Percentiles rank a stretch among this genome's conserved stretches.
phyloP scores from a whole-genome alignment of 1,140 invertebrate species.

The Lepidurus apus region DNA sequence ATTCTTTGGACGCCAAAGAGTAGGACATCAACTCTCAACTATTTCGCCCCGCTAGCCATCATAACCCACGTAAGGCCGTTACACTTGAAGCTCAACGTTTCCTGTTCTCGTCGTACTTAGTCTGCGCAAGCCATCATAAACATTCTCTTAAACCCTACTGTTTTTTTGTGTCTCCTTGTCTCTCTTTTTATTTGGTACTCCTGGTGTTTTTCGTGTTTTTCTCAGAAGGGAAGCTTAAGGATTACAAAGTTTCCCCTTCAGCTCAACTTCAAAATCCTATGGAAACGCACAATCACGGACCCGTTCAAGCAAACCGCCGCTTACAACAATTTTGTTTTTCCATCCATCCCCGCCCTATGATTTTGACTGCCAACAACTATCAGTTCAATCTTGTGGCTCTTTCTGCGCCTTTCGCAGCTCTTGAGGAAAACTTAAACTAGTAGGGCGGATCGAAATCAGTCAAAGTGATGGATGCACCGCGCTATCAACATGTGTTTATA shows the following conservation, averaged over 20 bases:
- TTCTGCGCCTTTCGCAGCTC: background rate
- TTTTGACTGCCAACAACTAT: background rate
- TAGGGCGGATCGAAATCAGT: conserved; percentile 11
- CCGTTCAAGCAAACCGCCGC: background rate
- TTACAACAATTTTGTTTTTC: background rate
- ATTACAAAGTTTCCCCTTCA: no score
- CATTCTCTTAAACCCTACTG: background rate
- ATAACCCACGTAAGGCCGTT: conserved; percentile 17
- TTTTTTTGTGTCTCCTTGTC: conserved; percentile 7
- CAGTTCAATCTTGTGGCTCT: background rate
- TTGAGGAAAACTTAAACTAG: background rate
- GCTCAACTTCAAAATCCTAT: background rate
- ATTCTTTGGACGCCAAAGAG: background rate
- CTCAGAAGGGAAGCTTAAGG: background rate
- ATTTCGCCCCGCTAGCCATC: conserved; percentile 5
- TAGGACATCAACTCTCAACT: background rate
- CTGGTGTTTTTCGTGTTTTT: background rate
- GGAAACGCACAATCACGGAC: background rate
- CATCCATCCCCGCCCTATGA: conserved; percentile 5
- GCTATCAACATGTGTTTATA: conserved; percentile 17
- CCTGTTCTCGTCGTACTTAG: conserved; percentile 14
- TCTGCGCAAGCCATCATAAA: conserved; percentile 24
- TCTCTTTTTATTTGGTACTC: background rate
- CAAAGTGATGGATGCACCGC: conserved; percentile 8
- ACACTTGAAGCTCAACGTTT: conserved; percentile 3